Conservation (phyloP, 2,888 invertebrate genomes). For the Aphelenchoides bicaudatus region DNA sequence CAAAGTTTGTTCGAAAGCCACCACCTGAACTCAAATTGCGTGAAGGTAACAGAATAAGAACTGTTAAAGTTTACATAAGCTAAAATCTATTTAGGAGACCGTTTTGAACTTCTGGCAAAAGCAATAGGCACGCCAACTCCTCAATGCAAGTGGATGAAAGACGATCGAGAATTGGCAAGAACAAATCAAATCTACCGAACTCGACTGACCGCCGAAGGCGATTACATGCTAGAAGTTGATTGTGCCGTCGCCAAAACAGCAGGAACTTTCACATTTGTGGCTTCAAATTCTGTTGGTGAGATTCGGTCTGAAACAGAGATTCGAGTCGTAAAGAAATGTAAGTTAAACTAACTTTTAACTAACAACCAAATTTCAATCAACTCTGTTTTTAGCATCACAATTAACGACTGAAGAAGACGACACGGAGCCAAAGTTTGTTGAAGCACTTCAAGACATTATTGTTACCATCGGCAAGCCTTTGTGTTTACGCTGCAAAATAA, state of each 20-base stretch:
- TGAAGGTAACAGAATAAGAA: conserved; percentile 46
- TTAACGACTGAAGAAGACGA: not conserved
- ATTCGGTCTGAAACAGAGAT: conserved; percentile 43
- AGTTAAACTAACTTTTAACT: not conserved
- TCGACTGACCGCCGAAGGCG: conserved; percentile 45
- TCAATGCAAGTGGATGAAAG: conserved; percentile 52
- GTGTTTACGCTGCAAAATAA: not conserved
- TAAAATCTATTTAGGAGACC: no score
- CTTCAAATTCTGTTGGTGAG: conserved; percentile 61
- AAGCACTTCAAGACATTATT: not conserved
- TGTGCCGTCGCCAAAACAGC: conserved; percentile 55
- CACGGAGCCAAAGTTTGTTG: not conserved
- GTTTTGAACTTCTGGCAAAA: conserved; percentile 44
- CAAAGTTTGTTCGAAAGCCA: conserved; percentile 44
- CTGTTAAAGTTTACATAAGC: no score
- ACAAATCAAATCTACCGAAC: conserved; percentile 20
- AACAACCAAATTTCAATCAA: no score
- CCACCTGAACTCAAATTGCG: conserved; percentile 42
- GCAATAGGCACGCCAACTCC: conserved; percentile 49
- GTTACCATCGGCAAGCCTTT: not conserved
- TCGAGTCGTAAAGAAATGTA: conserved; percentile 19
- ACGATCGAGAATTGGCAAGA: conserved; percentile 39
- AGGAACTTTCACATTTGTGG: conserved; percentile 63
- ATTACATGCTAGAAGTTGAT: conserved; percentile 44
- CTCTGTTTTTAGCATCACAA: not conserved